A percentile compares a stretch with the other conserved stretches of the same genome.
phyloP scores from a whole-genome alignment of 2,113 vertebrate species.

The Taurulus bubalis region DNA sequence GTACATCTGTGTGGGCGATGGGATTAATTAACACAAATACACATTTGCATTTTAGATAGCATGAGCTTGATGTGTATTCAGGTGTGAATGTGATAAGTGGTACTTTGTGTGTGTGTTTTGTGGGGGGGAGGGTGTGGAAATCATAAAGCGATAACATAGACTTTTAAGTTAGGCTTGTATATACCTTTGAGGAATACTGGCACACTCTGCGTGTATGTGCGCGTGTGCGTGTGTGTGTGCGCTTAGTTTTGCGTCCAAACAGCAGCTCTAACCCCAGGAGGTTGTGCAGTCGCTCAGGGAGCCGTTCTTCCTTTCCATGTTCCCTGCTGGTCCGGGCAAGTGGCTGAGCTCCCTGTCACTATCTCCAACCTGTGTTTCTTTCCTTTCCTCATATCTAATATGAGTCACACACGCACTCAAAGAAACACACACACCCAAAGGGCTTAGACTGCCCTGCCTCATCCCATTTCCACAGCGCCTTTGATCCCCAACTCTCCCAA shows the following conservation, averaged over 20 bases:
- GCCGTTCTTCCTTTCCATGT: slow-evolving; percentile 41
- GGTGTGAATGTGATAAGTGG: not conserved
- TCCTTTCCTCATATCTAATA: slow-evolving; percentile 64
- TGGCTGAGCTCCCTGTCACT: slow-evolving; percentile 71
- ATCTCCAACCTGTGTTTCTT: slow-evolving; percentile 70
- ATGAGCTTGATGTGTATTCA: not conserved
- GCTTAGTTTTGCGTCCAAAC: slow-evolving; percentile 52
- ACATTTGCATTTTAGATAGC: not conserved
- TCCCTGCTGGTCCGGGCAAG: slow-evolving; percentile 69
- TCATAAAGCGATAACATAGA: slow-evolving; percentile 14
- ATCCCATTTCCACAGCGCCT: slow-evolving; percentile 74
- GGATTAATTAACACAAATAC: not conserved
- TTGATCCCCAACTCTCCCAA: slow-evolving; percentile 71
- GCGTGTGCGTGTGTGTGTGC: slow-evolving; percentile 32
- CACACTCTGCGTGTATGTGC: slow-evolving; percentile 30
- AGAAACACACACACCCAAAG: slow-evolving; percentile 70
- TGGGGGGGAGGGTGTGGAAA: not conserved
- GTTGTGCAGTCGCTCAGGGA: slow-evolving; percentile 54
- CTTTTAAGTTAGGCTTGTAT: slow-evolving; percentile 29
- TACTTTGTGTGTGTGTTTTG: not conserved
- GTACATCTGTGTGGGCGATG: not conserved
- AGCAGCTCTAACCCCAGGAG: slow-evolving; percentile 61
- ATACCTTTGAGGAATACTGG: slow-evolving; percentile 35
- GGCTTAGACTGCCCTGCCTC: slow-evolving; percentile 73
- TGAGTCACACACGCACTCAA: slow-evolving; percentile 62